phyloP scores from a whole-genome alignment of 2,113 vertebrate species.

The Gymnobelideus leadbeateri region DNA sequence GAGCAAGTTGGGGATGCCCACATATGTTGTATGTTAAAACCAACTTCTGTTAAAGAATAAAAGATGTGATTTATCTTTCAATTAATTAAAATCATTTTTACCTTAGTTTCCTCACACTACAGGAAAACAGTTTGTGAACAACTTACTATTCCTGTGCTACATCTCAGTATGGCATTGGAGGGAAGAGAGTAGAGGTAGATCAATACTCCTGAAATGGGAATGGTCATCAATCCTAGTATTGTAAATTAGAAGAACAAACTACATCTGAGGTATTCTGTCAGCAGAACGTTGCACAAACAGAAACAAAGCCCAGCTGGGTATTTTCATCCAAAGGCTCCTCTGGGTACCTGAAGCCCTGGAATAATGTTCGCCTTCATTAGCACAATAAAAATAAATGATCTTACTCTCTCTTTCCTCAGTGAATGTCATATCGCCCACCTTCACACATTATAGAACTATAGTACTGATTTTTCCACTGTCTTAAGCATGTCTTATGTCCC shows the following conservation, averaged over 20 bases:
- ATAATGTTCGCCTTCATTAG: neutral
- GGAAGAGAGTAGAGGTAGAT: neutral
- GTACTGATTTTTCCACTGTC: neutral
- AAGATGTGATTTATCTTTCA: neutral
- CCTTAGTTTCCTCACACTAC: neutral
- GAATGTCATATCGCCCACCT: neutral
- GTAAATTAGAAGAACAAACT: neutral
- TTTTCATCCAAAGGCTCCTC: neutral
- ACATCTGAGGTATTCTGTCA: neutral
- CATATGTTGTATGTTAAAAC: neutral
- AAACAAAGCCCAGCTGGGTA: neutral
- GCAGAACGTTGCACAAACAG: neutral
- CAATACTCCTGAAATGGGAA: neutral
- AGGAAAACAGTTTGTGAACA: neutral
- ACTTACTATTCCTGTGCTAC: neutral
- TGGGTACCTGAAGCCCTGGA: neutral
- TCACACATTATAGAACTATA: neutral
- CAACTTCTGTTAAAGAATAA: neutral
- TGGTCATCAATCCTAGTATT: neutral
- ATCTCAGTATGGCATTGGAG: neutral
- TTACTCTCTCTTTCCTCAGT: neutral
- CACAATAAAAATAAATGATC: neutral
- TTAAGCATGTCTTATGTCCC: neutral
- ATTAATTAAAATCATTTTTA: neutral
- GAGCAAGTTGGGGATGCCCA: neutral